Conservation (phyloP, 2,797 vertebrate species). For the Apogon talboti region DNA sequence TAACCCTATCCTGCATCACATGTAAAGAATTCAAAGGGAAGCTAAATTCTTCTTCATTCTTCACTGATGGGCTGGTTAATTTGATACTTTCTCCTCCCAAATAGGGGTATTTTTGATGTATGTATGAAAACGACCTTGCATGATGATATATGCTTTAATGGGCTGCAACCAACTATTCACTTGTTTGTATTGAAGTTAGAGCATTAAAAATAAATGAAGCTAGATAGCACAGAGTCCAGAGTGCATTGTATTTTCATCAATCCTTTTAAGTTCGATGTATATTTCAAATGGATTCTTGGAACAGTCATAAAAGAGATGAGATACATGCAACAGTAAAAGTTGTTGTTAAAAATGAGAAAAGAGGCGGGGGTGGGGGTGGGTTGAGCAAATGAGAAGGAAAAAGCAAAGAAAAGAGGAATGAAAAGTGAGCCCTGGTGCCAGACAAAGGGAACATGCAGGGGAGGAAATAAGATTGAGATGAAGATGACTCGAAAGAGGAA, state of each 20-base stretch:
- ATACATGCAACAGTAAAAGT: constrained; percentile 4
- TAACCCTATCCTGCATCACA: neutral
- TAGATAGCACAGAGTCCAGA: neutral
- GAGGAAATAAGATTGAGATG: constrained; percentile 40
- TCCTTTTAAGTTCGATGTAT: constrained; percentile 26
- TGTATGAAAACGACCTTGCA: constrained; percentile 13
- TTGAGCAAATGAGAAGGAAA: constrained; percentile 18
- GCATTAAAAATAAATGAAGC: constrained; percentile 18
- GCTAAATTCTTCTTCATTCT: constrained; percentile 19
- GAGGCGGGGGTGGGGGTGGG: constrained; percentile 25
- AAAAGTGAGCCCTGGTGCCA: constrained; percentile 18
- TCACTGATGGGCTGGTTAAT: constrained; percentile 18
- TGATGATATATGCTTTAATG: constrained; percentile 4
- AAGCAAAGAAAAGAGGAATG: constrained; percentile 16
- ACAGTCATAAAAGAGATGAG: constrained; percentile 18
- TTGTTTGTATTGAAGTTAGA: neutral
- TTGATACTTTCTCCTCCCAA: constrained; percentile 1
- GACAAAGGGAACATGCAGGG: constrained; percentile 26
- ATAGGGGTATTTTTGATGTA: neutral
- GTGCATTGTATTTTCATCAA: constrained; percentile 35
- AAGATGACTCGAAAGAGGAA: constrained; percentile 50
- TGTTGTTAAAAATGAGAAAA: neutral
- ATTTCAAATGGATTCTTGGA: constrained; percentile 34
- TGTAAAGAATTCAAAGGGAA: constrained; percentile 46
- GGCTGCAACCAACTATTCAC: constrained; percentile 1